phyloP scores from a whole-genome alignment of 2,888 invertebrate species.

The Peribatodes rhomboidaria region DNA sequence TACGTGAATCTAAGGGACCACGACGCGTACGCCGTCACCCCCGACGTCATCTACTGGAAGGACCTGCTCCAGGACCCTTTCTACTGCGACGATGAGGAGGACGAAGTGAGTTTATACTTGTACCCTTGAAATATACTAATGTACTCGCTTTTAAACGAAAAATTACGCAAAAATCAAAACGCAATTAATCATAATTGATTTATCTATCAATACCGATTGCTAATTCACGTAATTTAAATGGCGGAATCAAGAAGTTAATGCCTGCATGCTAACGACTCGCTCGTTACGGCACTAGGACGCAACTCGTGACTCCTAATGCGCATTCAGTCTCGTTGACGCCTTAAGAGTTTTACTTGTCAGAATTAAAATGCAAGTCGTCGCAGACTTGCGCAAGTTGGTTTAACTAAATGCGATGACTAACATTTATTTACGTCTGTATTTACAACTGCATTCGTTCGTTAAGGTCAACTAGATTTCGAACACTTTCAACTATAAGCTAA shows the following conservation, averaged over 20 bases:
- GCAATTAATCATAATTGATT: neutral
- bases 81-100: constrained; percentile 85
- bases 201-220: neutral
- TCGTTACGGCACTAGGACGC: constrained; percentile 19
- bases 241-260: constrained; percentile 4
- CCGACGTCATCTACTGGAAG: constrained; percentile 86
- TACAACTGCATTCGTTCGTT: constrained; percentile 1
- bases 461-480: neutral
- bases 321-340: constrained; percentile 18
- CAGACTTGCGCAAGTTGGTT: constrained; percentile 20
- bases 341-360: constrained; percentile 28
- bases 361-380: constrained; percentile 40
- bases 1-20: constrained; percentile 81
- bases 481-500: neutral
- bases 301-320: constrained; percentile 20
- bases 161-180: neutral
- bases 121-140: neutral
- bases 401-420: constrained; percentile 22
- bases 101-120: constrained; percentile 72
- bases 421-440: constrained; percentile 28
- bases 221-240: neutral
- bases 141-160: no score
- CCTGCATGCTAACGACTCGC: constrained; percentile 18
- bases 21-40: constrained; percentile 79
- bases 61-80: constrained; percentile 79